A percentile compares a stretch with the other conserved stretches of the same genome.
phyloP scores from a whole-genome alignment of 1,140 invertebrate species.

The Zaprionus ghesquierei region DNA sequence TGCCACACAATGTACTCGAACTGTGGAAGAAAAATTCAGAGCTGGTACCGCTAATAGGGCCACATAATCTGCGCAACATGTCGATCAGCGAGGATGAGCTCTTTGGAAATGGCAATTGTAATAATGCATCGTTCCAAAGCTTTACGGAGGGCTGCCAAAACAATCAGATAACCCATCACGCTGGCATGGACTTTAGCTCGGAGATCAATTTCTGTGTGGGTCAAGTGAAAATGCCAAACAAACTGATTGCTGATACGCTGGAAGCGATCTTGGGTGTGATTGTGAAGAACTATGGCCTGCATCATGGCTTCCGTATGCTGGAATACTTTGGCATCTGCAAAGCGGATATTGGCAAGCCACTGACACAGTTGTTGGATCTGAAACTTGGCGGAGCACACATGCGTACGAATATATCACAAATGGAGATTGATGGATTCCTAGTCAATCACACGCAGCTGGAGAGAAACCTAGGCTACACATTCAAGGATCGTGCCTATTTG shows the following conservation, averaged over 20 bases:
- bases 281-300: constrained; percentile 85
- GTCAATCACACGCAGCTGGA: constrained; percentile 84
- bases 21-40: constrained; percentile 42
- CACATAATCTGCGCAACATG: constrained; percentile 51
- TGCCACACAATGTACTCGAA: constrained; percentile 63
- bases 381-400: constrained; percentile 70
- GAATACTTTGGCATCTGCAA: constrained; percentile 89
- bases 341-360: constrained; percentile 76
- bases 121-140: not conserved
- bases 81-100: constrained; percentile 48
- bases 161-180: constrained; percentile 32
- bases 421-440: constrained; percentile 83
- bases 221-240: constrained; percentile 42
- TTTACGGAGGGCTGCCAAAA: constrained; percentile 44
- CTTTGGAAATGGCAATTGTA: constrained; percentile 25
- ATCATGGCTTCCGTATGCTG: constrained; percentile 86
- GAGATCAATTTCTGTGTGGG: constrained; percentile 56
- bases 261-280: constrained; percentile 94
- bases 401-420: constrained; percentile 61
- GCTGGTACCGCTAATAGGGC: constrained; percentile 32
- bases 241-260: constrained; percentile 89
- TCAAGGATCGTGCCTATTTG: constrained; percentile 86
- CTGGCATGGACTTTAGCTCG: constrained; percentile 25
- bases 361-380: constrained; percentile 74
- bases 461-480: constrained; percentile 86